Conservation (phyloP, 1,140 invertebrate genomes). For the Helicoverpa armigera region DNA sequence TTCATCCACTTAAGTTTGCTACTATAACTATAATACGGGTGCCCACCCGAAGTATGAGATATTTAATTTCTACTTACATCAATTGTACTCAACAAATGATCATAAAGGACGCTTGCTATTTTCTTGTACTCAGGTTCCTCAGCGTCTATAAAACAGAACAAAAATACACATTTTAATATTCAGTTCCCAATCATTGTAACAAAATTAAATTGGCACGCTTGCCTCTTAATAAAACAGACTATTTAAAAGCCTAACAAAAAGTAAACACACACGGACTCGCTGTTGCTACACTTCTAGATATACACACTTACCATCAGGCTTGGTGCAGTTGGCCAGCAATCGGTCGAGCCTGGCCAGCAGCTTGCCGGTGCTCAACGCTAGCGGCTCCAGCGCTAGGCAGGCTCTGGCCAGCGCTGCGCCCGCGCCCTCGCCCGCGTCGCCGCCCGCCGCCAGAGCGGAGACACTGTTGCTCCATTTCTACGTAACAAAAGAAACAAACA, state of each 20-base stretch:
- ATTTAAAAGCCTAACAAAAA: too few species aligned
- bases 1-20: too few species aligned
- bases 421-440: constrained; percentile 74
- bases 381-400: constrained; percentile 86
- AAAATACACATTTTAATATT: background rate
- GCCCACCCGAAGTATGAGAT: too few species aligned
- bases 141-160: constrained; percentile 58
- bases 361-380: constrained; percentile 88
- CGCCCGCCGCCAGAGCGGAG: constrained; percentile 62
- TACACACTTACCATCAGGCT: constrained; percentile 40
- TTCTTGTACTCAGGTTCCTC: constrained; percentile 82
- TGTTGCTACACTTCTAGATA: too few species aligned
- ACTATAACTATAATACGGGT: too few species aligned
- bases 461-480: constrained; percentile 74
- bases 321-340: constrained; percentile 55
- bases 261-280: too few species aligned
- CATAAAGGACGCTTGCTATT: constrained; percentile 74
- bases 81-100: constrained; percentile 74
- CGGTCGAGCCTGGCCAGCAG: constrained; percentile 87
- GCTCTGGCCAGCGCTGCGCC: constrained; percentile 86
- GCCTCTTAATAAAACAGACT: too few species aligned
- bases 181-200: too few species aligned
- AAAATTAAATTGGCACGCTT: too few species aligned
- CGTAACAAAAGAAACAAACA: background rate
- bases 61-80: too few species aligned